phyloP scores from a whole-genome alignment of 2,797 vertebrate species.

The Chaetophractus vellerosus region DNA sequence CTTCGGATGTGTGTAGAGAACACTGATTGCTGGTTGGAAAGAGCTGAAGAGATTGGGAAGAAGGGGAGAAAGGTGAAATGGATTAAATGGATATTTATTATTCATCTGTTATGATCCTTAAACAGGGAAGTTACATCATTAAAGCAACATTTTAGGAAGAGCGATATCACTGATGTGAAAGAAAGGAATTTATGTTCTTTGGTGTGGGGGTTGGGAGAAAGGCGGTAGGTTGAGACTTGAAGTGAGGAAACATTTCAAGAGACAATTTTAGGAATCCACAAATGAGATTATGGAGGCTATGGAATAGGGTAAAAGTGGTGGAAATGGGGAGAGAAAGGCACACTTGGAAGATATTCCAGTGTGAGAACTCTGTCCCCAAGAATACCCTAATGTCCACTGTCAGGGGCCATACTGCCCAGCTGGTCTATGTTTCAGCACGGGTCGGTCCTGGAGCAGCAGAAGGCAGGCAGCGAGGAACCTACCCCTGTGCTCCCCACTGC shows the following conservation, averaged over 20 bases:
- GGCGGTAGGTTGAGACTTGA: neutral
- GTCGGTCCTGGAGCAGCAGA: neutral
- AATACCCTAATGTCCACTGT: neutral
- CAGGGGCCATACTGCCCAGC: too few species aligned
- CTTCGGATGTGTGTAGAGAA: neutral
- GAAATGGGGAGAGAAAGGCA: neutral
- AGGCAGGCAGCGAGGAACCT: neutral
- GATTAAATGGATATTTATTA: neutral
- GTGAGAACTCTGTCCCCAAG: neutral
- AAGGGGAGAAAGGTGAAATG: constrained; percentile 13
- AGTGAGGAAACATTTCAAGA: neutral
- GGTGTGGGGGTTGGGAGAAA: neutral
- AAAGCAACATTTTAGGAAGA: neutral
- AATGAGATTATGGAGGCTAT: neutral
- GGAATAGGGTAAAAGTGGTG: neutral
- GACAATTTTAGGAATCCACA: neutral
- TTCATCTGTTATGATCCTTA: neutral
- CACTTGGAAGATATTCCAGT: neutral
- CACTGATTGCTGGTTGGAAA: neutral
- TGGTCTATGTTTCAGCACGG: neutral
- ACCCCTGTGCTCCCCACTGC: too few species aligned
- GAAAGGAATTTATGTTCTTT: neutral
- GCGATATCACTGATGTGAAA: neutral
- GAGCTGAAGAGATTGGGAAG: neutral
- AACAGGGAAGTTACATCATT: neutral